Base-by-base conservation (phyloP, 2,888 invertebrate species). In the Anoplius nigerrimus region DNA sequence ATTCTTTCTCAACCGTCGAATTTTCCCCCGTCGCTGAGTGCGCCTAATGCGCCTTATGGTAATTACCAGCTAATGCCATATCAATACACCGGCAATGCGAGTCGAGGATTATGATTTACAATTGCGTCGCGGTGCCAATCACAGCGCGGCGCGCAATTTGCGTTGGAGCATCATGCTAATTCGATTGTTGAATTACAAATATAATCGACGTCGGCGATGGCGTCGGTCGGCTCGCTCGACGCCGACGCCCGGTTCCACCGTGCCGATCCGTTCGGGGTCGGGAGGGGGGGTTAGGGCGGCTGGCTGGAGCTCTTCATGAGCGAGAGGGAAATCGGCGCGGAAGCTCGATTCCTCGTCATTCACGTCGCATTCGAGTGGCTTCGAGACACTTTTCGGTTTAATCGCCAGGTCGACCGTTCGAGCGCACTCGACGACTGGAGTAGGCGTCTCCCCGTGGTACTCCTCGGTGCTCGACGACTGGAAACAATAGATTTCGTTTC, bases 401-500 rank as follows among this genome's bases (percentile, higher is more conserved):
- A 78, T 79, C 79, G 78, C 60, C 64, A 61, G 79, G 76, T 76
- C 79, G 79, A 21, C 53, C 60, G 71, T 72, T 76, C 61, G 61
- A 78, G 78, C 53, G 66, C 48, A 55, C 76, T 76, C 67, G 59
- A 62, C 22, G 20, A 54, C 13, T 55, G 43, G 56, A 72, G 76
- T 73, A 60, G 65, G 51, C 68, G 58, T 64, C 63, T 65, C 66
- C 53, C 42, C 46, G 59, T 45, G 66, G 52, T 58, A 61, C 68
- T 70, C 51, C 63, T 46, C 62, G 55, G 24, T 69, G 62, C 76
- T 78, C 74, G 70, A 74, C 77, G 71, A 73, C 69, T 75, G 74
- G 80, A 82, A 82, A 84, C 85, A 84, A 84, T 81, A 76, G 76
- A 72, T 75, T 75, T 77, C 69, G 66, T 76, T 72, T 72, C 63